Percentiles rank a stretch among this genome's conserved stretches.
Evolutionary conservation across 2,888 invertebrate genomes (phyloP).

Genomic region (Acheta domesticus): DNA sequence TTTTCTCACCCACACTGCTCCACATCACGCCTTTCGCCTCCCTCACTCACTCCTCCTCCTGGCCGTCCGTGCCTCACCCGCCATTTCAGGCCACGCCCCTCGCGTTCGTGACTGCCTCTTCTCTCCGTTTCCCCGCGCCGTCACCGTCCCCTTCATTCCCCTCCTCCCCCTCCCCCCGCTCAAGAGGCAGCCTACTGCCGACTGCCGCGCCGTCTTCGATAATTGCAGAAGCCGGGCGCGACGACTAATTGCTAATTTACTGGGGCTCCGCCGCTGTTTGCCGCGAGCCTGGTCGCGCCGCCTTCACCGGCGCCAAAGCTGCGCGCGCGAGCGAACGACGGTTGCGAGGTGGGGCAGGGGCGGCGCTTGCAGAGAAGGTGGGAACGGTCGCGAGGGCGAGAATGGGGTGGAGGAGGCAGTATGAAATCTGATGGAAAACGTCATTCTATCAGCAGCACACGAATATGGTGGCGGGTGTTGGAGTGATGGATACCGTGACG

Average conservation of each 20-base stretch:
- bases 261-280: background rate
- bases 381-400: too few species aligned
- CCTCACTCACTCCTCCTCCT: too few species aligned
- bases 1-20: too few species aligned
- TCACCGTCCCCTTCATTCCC: background rate
- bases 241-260: constrained; percentile 10
- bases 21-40: too few species aligned
- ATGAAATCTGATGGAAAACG: too few species aligned
- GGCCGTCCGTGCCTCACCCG: too few species aligned
- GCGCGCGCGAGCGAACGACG: background rate
- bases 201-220: constrained; percentile 1
- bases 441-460: too few species aligned
- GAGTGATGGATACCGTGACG: too few species aligned
- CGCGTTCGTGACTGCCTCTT: too few species aligned
- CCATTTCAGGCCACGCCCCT: too few species aligned
- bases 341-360: background rate
- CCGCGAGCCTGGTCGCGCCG: background rate
- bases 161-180: background rate
- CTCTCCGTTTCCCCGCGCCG: background rate
- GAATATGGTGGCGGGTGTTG: too few species aligned
- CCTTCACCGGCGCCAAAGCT: background rate
- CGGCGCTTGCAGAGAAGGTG: background rate
- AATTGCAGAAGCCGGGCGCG: constrained; percentile 18
- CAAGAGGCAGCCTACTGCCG: background rate
- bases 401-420: too few species aligned